Percentiles rank a stretch among this genome's conserved stretches.
Conservation (phyloP, 2,888 invertebrate genomes). For the Mythimna albipuncta region DNA sequence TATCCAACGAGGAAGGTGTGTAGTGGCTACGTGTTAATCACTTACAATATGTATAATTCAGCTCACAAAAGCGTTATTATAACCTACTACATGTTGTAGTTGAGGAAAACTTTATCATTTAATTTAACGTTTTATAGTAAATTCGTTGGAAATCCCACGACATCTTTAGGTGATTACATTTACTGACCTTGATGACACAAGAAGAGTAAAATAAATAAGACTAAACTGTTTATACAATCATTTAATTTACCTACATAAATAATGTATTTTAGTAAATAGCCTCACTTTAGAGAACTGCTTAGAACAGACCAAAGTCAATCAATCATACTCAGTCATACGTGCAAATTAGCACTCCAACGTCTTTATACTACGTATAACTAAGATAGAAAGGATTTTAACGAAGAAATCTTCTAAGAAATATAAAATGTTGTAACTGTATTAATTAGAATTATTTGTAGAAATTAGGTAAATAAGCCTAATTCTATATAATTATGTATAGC, state of each 20-base stretch:
- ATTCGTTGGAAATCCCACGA: neutral
- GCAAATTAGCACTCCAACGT: neutral
- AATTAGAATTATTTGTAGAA: neutral
- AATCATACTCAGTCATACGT: neutral
- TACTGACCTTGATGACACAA: too few species aligned
- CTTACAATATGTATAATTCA: neutral
- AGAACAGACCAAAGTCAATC: neutral
- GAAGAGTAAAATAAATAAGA: too few species aligned
- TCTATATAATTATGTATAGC: neutral
- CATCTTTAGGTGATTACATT: too few species aligned
- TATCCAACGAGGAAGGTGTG: neutral
- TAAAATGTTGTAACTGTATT: neutral
- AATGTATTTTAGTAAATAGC: too few species aligned
- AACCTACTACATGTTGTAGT: neutral
- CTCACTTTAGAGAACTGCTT: too few species aligned
- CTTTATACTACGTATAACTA: neutral
- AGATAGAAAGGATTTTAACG: neutral
- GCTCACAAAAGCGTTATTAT: neutral
- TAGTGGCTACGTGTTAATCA: neutral
- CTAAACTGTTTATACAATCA: too few species aligned
- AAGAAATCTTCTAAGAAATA: constrained; percentile 5
- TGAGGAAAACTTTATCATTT: constrained; percentile 3
- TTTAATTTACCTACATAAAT: too few species aligned
- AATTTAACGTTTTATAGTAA: neutral
- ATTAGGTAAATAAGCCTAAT: neutral